Evolutionary conservation across 2,888 invertebrate genomes (phyloP).

Genomic region (Eutolmus rufibarbis): DNA sequence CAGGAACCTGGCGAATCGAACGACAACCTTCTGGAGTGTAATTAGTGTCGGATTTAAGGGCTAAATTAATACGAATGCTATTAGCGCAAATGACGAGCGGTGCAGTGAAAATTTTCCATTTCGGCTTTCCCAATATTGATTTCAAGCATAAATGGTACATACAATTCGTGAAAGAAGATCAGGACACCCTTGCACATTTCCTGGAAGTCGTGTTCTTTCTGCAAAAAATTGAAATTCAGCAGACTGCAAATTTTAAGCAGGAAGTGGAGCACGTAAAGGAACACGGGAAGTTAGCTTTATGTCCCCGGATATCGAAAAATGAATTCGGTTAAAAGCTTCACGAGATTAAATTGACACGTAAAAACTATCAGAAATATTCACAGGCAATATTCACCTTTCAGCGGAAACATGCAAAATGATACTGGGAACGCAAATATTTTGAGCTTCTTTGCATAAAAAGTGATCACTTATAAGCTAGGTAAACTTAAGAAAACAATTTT

Average conservation of each 20-base stretch:
- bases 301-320: neutral
- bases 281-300: neutral
- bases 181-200: neutral
- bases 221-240: neutral
- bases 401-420: neutral
- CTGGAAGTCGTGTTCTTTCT: neutral
- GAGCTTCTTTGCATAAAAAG: neutral
- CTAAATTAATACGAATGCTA: neutral
- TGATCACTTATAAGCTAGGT: neutral
- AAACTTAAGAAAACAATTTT: neutral
- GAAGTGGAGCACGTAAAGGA: neutral
- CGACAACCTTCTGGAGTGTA: neutral
- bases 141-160: neutral
- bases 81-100: neutral
- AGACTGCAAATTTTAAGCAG: neutral
- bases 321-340: neutral
- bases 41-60: neutral
- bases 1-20: neutral
- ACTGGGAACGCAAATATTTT: neutral
- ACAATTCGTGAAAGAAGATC: neutral
- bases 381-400: neutral
- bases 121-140: neutral
- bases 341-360: neutral
- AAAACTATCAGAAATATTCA: neutral
- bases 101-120: neutral